phyloP scores from a whole-genome alignment of 1,140 invertebrate species.

The Drosophila santomea region DNA sequence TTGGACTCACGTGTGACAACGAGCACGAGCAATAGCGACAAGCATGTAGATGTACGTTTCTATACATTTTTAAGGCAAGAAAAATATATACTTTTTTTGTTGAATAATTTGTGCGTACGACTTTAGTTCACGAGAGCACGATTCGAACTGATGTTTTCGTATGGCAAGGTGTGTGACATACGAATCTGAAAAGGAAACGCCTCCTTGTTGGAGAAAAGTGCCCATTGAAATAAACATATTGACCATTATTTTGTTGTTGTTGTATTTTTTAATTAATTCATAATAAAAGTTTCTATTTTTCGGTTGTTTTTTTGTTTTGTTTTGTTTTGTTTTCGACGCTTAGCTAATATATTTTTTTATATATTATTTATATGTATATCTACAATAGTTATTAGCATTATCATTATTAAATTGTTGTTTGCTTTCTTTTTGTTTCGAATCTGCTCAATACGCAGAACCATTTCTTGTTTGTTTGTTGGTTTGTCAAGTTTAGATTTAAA shows the following conservation, averaged over 20 bases:
- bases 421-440: slow-evolving; percentile 55
- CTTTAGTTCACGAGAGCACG: no score
- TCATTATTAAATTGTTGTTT: slow-evolving; percentile 76
- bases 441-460: slow-evolving; percentile 21
- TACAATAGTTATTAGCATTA: slow-evolving; percentile 80
- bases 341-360: slow-evolving; percentile 76
- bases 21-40: no score
- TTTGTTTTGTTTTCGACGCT: slow-evolving; percentile 53
- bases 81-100: no score
- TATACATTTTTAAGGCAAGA: no score
- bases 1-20: no score
- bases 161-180: no score
- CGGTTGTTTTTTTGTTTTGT: slow-evolving; percentile 30
- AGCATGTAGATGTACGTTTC: no score
- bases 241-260: slow-evolving; percentile 22
- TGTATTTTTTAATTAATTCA: slow-evolving; percentile 68
- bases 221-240: slow-evolving; percentile 3
- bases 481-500: slow-evolving; percentile 46
- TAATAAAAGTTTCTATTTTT: slow-evolving; percentile 83
- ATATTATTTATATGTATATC: slow-evolving; percentile 79
- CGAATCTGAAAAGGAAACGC: no score
- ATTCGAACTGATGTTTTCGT: no score
- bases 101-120: no score
- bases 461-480: slow-evolving; percentile 36
- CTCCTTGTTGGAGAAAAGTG: no score